A percentile compares a stretch with the other conserved stretches of the same genome.
Conservation (phyloP, 2,888 invertebrate genomes). For the Pandemis heparana region DNA sequence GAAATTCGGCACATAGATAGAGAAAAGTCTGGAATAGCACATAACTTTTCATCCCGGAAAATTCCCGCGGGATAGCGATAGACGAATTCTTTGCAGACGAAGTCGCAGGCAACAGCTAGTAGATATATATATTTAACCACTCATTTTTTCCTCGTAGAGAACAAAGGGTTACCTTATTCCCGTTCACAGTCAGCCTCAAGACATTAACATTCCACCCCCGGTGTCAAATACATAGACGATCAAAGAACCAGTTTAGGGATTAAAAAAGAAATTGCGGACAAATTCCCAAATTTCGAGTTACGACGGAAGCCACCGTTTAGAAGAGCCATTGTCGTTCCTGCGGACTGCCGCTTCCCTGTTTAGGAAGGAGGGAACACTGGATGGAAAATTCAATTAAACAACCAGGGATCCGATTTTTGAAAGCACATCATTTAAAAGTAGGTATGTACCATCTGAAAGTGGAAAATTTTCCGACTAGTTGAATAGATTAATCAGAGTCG, state of each 20-base stretch:
- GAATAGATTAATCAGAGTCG: no score
- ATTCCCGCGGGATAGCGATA: no score
- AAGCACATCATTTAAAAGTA: no score
- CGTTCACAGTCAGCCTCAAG: not conserved
- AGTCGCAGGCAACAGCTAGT: no score
- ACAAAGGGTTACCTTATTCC: not conserved
- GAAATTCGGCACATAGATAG: no score
- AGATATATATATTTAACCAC: not conserved
- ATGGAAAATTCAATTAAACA: not conserved
- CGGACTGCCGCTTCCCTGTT: conserved; percentile 22
- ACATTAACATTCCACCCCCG: conserved; percentile 23
- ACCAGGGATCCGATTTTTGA: no score
- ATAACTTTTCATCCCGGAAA: no score
- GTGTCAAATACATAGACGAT: conserved; percentile 35
- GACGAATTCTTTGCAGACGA: no score
- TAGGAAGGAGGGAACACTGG: not conserved
- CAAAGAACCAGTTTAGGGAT: conserved; percentile 33
- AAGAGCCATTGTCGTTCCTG: conserved; percentile 13
- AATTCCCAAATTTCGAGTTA: conserved; percentile 16
- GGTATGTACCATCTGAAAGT: no score
- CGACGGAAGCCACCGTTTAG: conserved; percentile 26
- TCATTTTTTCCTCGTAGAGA: not conserved
- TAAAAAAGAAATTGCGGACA: conserved; percentile 25
- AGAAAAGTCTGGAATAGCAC: no score
- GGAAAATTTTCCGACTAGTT: no score